Percentiles rank a stretch among this genome's conserved stretches.
Conservation (phyloP, 2,888 invertebrate species). For the Mystacides longicornis region DNA sequence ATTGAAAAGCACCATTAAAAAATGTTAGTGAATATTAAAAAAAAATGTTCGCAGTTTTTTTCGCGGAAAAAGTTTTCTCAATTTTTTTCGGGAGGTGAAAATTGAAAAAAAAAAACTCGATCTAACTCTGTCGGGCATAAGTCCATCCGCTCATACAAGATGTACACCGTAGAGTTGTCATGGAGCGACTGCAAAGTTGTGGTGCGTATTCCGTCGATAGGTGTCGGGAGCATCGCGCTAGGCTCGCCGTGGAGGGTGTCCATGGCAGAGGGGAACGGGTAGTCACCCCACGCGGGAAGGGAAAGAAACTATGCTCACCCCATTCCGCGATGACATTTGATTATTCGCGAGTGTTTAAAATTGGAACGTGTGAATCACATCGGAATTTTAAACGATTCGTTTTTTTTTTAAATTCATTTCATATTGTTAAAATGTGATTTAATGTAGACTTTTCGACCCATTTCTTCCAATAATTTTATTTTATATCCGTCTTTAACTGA, state of each 20-base stretch:
- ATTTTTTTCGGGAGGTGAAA: slow-evolving; percentile 6
- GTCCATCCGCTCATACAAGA: neutral
- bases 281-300: slow-evolving; percentile 8
- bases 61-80: too few species aligned
- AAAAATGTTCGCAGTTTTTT: too few species aligned
- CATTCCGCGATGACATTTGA: neutral
- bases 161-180: slow-evolving; percentile 12
- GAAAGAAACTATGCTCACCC: neutral
- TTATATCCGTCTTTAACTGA: too few species aligned
- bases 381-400: neutral
- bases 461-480: too few species aligned
- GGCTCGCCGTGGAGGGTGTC: neutral
- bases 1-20: too few species aligned
- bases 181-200: slow-evolving; percentile 12
- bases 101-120: neutral
- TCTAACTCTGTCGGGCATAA: neutral
- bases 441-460: too few species aligned
- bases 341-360: slow-evolving; percentile 2
- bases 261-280: neutral
- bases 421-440: too few species aligned
- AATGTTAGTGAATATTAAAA: too few species aligned
- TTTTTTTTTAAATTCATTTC: too few species aligned
- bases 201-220: slow-evolving; percentile 3
- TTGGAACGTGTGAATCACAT: neutral
- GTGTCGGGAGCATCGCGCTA: slow-evolving; percentile 11